Evolutionary conservation across 2,888 invertebrate genomes (phyloP), one percentile per base, ranked within the genome.

Genomic region (Acanthococcus lagerstroemiae): DNA sequence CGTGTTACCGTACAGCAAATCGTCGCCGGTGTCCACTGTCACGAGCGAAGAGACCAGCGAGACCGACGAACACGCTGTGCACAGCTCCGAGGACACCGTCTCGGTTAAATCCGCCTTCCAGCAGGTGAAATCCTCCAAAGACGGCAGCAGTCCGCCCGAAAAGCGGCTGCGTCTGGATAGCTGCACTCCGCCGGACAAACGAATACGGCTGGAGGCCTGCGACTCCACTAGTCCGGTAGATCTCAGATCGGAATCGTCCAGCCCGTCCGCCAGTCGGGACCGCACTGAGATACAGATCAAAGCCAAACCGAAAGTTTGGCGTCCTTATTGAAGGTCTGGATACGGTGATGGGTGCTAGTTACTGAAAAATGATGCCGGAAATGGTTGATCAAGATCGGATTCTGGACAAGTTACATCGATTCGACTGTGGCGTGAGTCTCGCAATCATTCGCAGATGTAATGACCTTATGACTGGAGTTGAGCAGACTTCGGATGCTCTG

Each of bases 11-110:
- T 46, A 48, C 24, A 48, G 50, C 25, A 66, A 66, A 57, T 66
- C 66, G 15, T 66, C 56, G 37, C 57, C 66, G 1, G 56, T 56
- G 4, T 66, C 66, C 3, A 56, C 66, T 22, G 48, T 56, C 12
- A 66, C 66, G 56, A 66, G 66, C 66, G 66, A 66, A 12, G 65
- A 55, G 22, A 65, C 22, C 45, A 66, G 66, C 56, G 66, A 66
- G 48, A 48, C 46, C 21, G 66, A 66, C 50, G 66, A 66, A 27
- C 56, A 57, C 56, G 66, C 56, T 15, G 56, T 24, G 30, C 50
- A 50, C 21, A 66, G 56, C 24, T 65, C 65, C 26, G 57, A 57
- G 21, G 27, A 27, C 22, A 25, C 46, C 7, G 22, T 30, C 22
- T 50, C 66, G 22, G 48, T 46, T 5, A 66, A 66, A 48, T 66